Evolutionary conservation across 2,797 vertebrate species (phyloP).

Genomic region (Spinibarbus caldwelli): DNA sequence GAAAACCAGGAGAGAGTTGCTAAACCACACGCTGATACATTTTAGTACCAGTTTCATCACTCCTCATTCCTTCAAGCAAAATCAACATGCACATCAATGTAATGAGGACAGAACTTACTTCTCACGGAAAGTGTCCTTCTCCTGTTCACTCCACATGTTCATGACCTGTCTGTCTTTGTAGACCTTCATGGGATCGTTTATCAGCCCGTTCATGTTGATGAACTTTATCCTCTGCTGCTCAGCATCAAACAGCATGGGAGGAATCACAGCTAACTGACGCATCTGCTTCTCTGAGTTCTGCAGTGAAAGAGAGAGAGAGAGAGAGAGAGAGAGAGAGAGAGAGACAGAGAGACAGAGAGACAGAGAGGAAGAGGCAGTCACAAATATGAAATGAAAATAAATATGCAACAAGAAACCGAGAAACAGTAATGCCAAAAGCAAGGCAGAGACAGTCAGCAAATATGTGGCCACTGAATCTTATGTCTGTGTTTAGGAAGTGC

Average conservation of each 20-base stretch:
- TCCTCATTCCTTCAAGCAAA: constrained; percentile 29
- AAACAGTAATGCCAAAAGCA: not conserved
- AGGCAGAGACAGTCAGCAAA: constrained; percentile 18
- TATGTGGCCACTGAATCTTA: constrained; percentile 16
- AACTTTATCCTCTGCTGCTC: constrained; percentile 90
- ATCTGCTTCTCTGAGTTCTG: constrained; percentile 90
- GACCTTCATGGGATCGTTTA: constrained; percentile 90
- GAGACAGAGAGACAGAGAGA: too few species aligned
- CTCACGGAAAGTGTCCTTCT: constrained; percentile 88
- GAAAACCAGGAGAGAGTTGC: not conserved
- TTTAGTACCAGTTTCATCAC: not conserved
- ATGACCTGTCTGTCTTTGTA: constrained; percentile 89
- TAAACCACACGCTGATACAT: constrained; percentile 19
- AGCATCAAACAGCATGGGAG: constrained; percentile 86
- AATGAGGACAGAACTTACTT: constrained; percentile 77
- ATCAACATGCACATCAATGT: not conserved
- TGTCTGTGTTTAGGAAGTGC: constrained; percentile 34
- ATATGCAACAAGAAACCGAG: not conserved
- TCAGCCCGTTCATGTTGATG: constrained; percentile 90
- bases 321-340: too few species aligned
- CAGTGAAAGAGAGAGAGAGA: constrained; percentile 32
- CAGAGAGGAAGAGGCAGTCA: not conserved
- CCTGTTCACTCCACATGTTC: constrained; percentile 90
- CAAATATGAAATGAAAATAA: constrained; percentile 5
- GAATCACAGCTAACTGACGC: constrained; percentile 87